phyloP scores from a whole-genome alignment of 2,797 vertebrate genomes.

The Glyptemys insculpta region DNA sequence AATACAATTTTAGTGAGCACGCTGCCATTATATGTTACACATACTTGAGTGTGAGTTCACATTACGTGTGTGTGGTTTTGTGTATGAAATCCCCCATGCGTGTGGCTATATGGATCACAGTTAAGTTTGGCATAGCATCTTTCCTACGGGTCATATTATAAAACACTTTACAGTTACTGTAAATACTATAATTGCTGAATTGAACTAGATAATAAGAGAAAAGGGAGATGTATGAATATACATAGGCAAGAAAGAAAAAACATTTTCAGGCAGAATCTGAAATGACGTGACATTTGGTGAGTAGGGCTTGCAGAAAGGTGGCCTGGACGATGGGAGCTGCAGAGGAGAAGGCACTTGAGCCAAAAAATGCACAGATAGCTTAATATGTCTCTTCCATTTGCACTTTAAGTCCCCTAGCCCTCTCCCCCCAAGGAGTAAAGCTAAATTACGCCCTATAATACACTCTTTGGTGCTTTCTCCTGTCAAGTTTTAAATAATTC shows the following conservation, averaged over 20 bases:
- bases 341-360: not conserved
- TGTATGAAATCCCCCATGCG: slow-evolving; percentile 57
- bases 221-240: slow-evolving; percentile 5
- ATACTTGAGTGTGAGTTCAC: not conserved
- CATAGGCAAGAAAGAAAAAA: not conserved
- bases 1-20: slow-evolving; percentile 61
- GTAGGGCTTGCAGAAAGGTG: slow-evolving; percentile 8
- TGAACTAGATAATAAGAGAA: slow-evolving; percentile 29
- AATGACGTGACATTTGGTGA: not conserved
- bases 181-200: slow-evolving; percentile 12
- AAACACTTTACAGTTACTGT: slow-evolving; percentile 49
- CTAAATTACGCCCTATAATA: slow-evolving; percentile 62
- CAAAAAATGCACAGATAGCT: not conserved
- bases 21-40: slow-evolving; percentile 64
- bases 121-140: slow-evolving; percentile 37
- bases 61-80: slow-evolving; percentile 22
- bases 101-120: slow-evolving; percentile 28
- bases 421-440: slow-evolving; percentile 23
- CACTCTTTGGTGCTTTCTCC: slow-evolving; percentile 37
- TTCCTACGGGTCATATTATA: slow-evolving; percentile 40
- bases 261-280: not conserved
- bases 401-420: slow-evolving; percentile 46
- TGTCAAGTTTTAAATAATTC: slow-evolving; percentile 58
- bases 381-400: not conserved
- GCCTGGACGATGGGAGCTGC: not conserved